Evolutionary conservation across 2,888 invertebrate species (phyloP), one percentile per base, ranked within the genome.

Genomic region (Eupithecia subfuscata): DNA sequence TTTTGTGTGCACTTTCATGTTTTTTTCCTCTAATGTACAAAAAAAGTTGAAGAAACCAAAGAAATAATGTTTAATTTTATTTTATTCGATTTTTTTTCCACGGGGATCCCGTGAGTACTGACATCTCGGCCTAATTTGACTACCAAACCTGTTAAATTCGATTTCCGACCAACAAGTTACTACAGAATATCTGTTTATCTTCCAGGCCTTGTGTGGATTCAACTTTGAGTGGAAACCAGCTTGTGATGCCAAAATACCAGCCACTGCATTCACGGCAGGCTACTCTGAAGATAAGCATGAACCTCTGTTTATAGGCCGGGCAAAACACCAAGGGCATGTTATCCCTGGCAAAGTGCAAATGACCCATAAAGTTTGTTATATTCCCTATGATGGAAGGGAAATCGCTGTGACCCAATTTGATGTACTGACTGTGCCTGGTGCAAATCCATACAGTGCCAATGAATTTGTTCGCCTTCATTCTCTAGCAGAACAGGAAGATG

Each of bases 291-390:
- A 3, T 12, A 18, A 22, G 18, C 70, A 16, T 7, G 77, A 77
- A 45, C 75, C 73, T 9, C 70, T 77, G 4, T 77, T 64, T 70
- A 70, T 77, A 52, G 75, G 73, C 64, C 70, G 77, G 63, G 75
- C 43, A 4, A 3, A 4, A 45, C n/a, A 37, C 9, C 18, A 65
- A 7, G 56, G n/a, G 22, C 18, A 73, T 25, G 16, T 34, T 37
- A 75, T 77, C 65, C 77, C 77, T 34, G 77, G 77, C 11, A 77
- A 77, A 77, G 70, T 77, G 14, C 73, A 73, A 69, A 22, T 71
- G 0, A 75, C 77, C 14, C 77, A 77, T 25, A 75, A 25, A 7
- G 52, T 37, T 14, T 77, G 77, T 56, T 77, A 77, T 37, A 60
- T 77, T 43, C 64, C 75, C 6, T 16, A n/a, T 16, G 1, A 34